These are phyloP conservation scores for Pseudotriccus pelzelni DNA, from an alignment of 2,797 vertebrate genomes.

Conservation along the genomic window DNA sequence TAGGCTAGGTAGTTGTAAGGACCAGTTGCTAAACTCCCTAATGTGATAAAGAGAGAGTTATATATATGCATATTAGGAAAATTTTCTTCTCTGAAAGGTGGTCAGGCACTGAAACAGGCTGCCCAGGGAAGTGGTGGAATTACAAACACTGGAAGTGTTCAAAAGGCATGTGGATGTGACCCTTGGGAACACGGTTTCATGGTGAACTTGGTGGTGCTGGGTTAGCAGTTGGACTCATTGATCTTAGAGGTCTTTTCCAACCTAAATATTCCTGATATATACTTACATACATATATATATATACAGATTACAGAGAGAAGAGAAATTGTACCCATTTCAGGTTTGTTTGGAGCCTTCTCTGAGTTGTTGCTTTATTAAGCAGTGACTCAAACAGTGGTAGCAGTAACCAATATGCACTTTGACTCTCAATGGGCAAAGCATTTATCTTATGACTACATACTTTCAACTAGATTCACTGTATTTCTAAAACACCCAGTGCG, in stretches of 20 bases:
- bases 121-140: neutral
- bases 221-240: neutral
- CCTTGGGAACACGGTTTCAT: neutral
- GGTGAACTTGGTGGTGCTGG: neutral
- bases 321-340: neutral
- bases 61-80: neutral
- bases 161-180: neutral
- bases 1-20: neutral
- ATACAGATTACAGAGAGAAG: neutral
- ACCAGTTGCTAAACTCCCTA: neutral
- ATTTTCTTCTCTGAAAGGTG: neutral
- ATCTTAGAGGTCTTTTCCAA: neutral
- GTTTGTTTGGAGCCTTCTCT: neutral
- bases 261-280: neutral
- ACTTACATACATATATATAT: neutral
- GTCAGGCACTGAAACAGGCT: neutral
- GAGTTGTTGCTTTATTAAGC: neutral
- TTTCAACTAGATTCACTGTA: neutral
- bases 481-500: neutral
- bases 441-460: neutral
- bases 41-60: neutral
- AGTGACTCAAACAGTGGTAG: neutral
- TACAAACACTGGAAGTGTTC: rapidly evolving
- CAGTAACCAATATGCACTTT: neutral
- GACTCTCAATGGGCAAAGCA: neutral